Evolutionary conservation across 1,140 invertebrate genomes (phyloP), one percentile per base, ranked within the genome.

Genomic region (Conopomorpha cramerella): DNA sequence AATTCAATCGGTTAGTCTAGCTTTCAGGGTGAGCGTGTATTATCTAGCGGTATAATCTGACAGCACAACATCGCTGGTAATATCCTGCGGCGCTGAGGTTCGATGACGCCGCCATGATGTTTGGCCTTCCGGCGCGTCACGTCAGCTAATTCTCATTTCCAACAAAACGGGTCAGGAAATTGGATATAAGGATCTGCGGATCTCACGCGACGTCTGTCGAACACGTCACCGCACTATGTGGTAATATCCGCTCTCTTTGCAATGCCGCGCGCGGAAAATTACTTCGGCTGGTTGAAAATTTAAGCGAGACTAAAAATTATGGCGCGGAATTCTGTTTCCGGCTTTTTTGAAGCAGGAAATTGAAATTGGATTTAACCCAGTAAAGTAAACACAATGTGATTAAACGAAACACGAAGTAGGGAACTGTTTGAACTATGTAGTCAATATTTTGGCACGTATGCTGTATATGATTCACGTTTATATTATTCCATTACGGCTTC

Each of bases 101-200:
- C 29, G 52, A 49, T 51, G 49, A 30, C 30, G 47, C 51, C 51
- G 41, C 41, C 48, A 49, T 62, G 62, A 63, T 58, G 57, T 61
- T 65, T 62, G 58, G 60, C 57, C 50, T 68, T 62, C 59, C 56
- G 60, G 57, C 61, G 62, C 53, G 55, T 60, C 59, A 70, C 53
- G 63, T 70, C 66, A 67, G 65, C 65, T 74, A 74, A 74, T 74
- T 72, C 67, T 55, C 59, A 59, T 62, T 68, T 63, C 57, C 60
- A 65, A 72, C 71, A 76, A 76, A 76, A 72, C 63, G 55, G 12
- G 62, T 62, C 37, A 31, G 71, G 71, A 76, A 76, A 76, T 76
- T 76, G 67, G 71, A 76, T 72, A 72, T 72, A 76, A 76, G 71
- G 71, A 76, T 76, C 67, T 76, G 62, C 58, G 53, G 57, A 58